Evolutionary conservation across 92 coral and sea anemone genomes (phyloP).

Genomic region (Phymanthus crucifer): DNA sequence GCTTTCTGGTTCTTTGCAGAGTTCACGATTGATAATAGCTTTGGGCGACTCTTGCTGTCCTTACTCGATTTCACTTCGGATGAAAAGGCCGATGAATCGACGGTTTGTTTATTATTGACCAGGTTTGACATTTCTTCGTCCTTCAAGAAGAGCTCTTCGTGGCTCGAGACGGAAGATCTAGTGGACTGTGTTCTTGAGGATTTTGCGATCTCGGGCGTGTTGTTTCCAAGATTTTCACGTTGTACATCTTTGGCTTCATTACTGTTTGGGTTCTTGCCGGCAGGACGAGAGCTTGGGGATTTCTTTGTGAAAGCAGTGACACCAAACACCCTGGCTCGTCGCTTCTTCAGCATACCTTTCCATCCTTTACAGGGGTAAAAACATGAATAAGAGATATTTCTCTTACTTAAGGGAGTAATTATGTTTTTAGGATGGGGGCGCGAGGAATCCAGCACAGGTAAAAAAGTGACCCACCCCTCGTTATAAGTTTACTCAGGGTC

Average conservation of each 20-base stretch:
- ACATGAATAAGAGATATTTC: neutral
- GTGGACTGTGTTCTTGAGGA: neutral
- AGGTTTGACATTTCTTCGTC: neutral
- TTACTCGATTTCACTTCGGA: neutral
- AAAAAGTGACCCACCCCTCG: too few relatives aligned
- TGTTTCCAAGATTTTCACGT: neutral
- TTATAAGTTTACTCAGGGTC: too few relatives aligned
- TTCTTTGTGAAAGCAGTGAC: constrained; percentile 15
- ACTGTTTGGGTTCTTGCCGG: neutral
- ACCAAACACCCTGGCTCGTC: constrained; percentile 42
- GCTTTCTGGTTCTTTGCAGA: constrained; percentile 15
- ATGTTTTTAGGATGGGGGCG: too few relatives aligned
- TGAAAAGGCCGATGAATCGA: neutral
- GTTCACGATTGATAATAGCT: constrained; percentile 19
- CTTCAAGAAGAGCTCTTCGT: neutral
- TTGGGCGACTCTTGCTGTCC: constrained; percentile 4
- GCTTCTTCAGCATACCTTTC: constrained; percentile 35
- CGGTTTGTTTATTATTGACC: neutral
- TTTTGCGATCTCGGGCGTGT: neutral
- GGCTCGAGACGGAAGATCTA: neutral
- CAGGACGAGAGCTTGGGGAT: neutral
- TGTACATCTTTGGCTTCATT: neutral
- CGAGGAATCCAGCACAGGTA: too few relatives aligned
- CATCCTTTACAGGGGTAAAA: constrained; percentile 18
- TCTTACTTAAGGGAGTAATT: too few relatives aligned